Evolutionary conservation across 2,113 vertebrate species (phyloP), one percentile per base, ranked within the genome.

Genomic region (Cryptoleucopteryx plumbea): DNA sequence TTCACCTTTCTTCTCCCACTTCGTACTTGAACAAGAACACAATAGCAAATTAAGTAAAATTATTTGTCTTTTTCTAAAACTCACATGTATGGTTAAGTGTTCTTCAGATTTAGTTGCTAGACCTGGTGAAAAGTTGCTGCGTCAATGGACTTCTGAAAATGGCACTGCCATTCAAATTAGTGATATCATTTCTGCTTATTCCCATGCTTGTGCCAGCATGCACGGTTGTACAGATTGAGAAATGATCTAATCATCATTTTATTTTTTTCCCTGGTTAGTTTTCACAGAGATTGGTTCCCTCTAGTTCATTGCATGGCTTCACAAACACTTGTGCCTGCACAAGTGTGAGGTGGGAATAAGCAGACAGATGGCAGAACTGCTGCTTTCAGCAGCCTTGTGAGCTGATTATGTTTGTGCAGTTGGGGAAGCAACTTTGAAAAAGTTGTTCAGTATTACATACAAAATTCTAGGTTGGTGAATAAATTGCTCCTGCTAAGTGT

Each of bases 331-430:
- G 89, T 97, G 89, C 92, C 92, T 3, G 96, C 85, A 93, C 85
- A 74, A 96, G 82, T 94, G 82, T 88, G 94, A 91, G 78, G 94
- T 95, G 78, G 93, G 79, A 95, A 95, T 93, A 96, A 91, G 96
- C 84, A 96, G 95, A 94, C 96, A 97, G 96, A 96, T 96, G 96
- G 96, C 93, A 95, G 96, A 96, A 96, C 96, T 97, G 96, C 95
- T 97, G 96, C 94, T 90, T 97, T 96, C 96, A 96, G 93, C 96
- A 96, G 94, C 87, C 87, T 65, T 29, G 93, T 96, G 96, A 97
- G 84, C 90, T 94, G 90, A 86, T 96, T 91, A 74, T 91, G 74
- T 97, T 94, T 94, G 88, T 96, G 90, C 90, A 70, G 58, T 96
- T 94, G 92, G n/a, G 85, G 85, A 94, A 83, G 43, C 50, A 96